Evolutionary conservation across 64 coral and sea anemone species (phyloP).

Genomic region (Anthopleura sola): DNA sequence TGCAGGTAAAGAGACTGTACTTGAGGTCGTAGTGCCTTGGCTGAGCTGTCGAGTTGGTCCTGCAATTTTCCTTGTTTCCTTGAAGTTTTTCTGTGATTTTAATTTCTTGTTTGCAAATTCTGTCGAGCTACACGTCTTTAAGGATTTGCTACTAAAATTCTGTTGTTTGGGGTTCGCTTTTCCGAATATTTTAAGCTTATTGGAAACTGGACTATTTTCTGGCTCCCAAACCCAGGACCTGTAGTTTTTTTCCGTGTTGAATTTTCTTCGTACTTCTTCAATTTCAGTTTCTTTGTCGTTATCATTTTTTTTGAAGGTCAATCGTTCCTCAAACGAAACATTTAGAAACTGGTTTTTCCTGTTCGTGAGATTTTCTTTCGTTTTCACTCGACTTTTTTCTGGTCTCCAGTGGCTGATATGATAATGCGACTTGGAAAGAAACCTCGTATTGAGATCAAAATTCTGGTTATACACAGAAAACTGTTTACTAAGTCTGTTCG

Average conservation of each 20-base stretch:
- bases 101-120: background rate
- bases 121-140: background rate
- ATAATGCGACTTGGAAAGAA: slow-evolving; percentile 17
- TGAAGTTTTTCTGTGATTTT: background rate
- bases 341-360: background rate
- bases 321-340: background rate
- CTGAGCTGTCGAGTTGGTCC: background rate
- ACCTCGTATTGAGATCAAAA: slow-evolving; percentile 24
- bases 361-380: background rate
- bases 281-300: background rate
- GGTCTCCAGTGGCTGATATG: background rate
- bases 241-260: background rate
- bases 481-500: background rate
- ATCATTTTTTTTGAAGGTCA: background rate
- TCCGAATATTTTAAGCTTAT: background rate
- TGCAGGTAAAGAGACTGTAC: background rate
- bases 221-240: slow-evolving; percentile 16
- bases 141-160: background rate
- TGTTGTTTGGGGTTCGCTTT: background rate
- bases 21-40: background rate
- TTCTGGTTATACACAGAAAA: slow-evolving; percentile 22
- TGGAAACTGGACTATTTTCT: background rate
- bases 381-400: background rate
- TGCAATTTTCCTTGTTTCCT: background rate
- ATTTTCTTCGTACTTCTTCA: background rate